Evolutionary conservation across 2,797 vertebrate species (phyloP), one percentile per base, ranked within the genome.

Genomic region (Propithecus deckenii): DNA sequence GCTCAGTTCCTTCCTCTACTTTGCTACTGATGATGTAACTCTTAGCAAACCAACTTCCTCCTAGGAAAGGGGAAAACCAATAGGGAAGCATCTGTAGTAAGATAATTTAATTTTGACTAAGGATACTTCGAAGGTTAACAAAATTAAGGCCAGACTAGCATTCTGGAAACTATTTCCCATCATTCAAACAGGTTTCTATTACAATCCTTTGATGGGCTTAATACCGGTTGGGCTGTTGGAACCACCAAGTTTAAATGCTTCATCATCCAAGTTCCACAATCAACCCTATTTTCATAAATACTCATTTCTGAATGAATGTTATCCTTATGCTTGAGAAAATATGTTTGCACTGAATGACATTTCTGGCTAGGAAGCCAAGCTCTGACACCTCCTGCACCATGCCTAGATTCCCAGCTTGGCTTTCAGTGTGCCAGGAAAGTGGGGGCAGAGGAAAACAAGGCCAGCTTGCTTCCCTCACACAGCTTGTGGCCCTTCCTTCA

Each of bases 221-320:
- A 74, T 52, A 52, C 50, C n/a, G 41, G 10, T 32, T 43, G 38
- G 23, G 32, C 22, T 43, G 30, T 17, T 32, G 20, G 59, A 72
- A 84, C 75, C 52, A 38, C 46, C 1, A 52, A 76, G n/a, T 55
- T 75, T 23, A 69, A 94, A 91, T n/a, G 10, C 23, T 80, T 67
- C 9, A 4, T 76, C 61, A 61, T 41, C 55, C 72, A 28, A 61
- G 17, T 90, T 91, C n/a, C 46, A 17, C 65, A 55, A 86, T 61
- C 81, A 48, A 92, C 72, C 75, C 41, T 76, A 48, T 89, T 95
- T 87, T 78, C 83, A 72, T 52, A 74, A 91, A 81, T 69, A 65
- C 59, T 89, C 67, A 32, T 41, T 95, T 85, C 76, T 88, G 67
- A 97, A 95, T 86, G 92, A 75, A 93, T 43, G 43, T 35, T 93